phyloP scores from a whole-genome alignment of 2,888 invertebrate species.

The Bhutanitis thaidina region DNA sequence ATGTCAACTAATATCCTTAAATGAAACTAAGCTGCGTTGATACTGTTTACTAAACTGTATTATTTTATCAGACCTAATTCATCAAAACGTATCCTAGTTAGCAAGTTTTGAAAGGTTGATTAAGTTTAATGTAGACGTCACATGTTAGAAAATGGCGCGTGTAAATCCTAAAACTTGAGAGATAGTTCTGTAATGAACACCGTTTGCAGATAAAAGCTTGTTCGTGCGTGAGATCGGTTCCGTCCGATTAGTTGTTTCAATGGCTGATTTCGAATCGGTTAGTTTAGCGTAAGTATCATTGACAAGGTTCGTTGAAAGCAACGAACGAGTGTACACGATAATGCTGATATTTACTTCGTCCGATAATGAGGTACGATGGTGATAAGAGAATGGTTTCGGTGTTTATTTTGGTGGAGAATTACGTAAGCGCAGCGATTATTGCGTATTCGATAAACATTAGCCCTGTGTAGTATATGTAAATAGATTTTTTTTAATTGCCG shows the following conservation, averaged over 20 bases:
- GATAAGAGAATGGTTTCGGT: neutral
- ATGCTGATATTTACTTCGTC: neutral
- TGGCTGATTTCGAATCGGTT: neutral
- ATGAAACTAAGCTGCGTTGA: too few relatives aligned
- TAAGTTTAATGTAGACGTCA: too few relatives aligned
- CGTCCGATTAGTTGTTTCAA: neutral
- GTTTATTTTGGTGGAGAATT: neutral
- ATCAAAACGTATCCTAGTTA: neutral
- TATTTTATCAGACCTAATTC: neutral
- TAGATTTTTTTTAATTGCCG: too few relatives aligned
- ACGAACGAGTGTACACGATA: neutral
- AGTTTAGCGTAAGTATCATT: neutral
- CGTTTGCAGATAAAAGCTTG: neutral
- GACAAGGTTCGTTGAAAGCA: neutral
- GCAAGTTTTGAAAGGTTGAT: neutral
- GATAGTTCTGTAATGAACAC: neutral
- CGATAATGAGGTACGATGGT: neutral
- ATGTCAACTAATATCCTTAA: too few relatives aligned
- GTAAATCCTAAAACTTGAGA: slow-evolving; percentile 3
- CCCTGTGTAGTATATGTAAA: too few relatives aligned
- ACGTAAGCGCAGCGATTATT: too few relatives aligned
- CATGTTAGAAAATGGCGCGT: neutral
- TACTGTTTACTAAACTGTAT: too few relatives aligned
- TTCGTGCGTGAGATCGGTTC: neutral
- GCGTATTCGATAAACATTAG: too few relatives aligned